Percentiles rank a stretch among this genome's conserved stretches.
phyloP scores from a whole-genome alignment of 2,888 invertebrate species.

The Drepana falcataria region DNA sequence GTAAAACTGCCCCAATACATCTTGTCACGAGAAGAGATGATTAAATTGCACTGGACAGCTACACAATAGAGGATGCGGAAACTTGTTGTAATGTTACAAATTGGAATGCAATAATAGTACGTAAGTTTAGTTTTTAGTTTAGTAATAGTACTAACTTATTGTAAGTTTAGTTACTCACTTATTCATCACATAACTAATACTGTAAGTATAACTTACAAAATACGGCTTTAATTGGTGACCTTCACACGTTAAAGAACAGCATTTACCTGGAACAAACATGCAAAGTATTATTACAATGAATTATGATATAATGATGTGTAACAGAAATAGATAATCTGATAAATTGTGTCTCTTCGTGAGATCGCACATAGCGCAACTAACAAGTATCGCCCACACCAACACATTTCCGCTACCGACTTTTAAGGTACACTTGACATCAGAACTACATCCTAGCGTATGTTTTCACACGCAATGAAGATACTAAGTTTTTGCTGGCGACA shows the following conservation, averaged over 20 bases:
- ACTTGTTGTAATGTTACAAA: constrained; percentile 52
- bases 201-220: background rate
- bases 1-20: constrained; percentile 60
- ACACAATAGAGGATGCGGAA: constrained; percentile 57
- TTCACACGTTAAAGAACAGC: constrained; percentile 26
- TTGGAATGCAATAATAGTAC: constrained; percentile 26
- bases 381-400: constrained; percentile 65
- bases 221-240: constrained; percentile 27
- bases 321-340: constrained; percentile 56
- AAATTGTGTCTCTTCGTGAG: constrained; percentile 55
- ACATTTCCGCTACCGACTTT: constrained; percentile 57
- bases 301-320: constrained; percentile 20
- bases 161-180: no score
- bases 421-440: constrained; percentile 39
- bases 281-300: constrained; percentile 31
- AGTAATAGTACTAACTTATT: no score
- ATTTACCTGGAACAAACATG: constrained; percentile 51
- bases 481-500: constrained; percentile 6
- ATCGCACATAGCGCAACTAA: constrained; percentile 54
- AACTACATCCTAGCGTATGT: constrained; percentile 7
- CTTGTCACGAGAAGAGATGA: constrained; percentile 60
- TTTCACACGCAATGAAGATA: constrained; percentile 15
- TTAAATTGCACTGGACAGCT: constrained; percentile 61
- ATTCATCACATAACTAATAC: no score
- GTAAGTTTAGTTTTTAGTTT: constrained; percentile 6